Evolutionary conservation across 2,797 vertebrate genomes (phyloP).

Genomic region (Macrochelys suwanniensis): DNA sequence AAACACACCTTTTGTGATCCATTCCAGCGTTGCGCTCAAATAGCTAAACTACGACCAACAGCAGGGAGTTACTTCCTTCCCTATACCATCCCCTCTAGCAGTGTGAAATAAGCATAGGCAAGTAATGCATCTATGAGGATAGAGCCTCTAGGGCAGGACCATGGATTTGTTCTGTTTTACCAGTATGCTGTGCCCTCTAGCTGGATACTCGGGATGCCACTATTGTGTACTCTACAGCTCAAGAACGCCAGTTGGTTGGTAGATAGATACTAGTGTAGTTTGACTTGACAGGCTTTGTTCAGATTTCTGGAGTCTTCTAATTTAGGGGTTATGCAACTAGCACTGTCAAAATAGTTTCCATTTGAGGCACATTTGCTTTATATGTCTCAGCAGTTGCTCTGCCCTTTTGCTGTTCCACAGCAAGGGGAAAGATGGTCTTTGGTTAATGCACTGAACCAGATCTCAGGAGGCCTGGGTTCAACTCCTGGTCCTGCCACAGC

Average conservation of each 20-base stretch:
- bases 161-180: background rate
- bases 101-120: fast-evolving
- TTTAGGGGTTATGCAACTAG: background rate
- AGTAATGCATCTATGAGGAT: background rate
- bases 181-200: background rate
- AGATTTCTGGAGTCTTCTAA: background rate
- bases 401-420: background rate
- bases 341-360: background rate
- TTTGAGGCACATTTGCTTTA: background rate
- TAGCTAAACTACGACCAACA: fast-evolving
- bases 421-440: background rate
- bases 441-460: background rate
- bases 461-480: background rate
- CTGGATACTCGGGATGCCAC: background rate
- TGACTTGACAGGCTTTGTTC: background rate
- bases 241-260: background rate
- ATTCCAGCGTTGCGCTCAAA: background rate
- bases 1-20: background rate
- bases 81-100: background rate
- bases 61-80: background rate
- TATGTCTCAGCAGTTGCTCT: background rate
- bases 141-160: background rate
- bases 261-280: background rate
- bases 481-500: background rate
- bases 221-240: background rate